These are phyloP conservation scores for Microtus montanus DNA, from an alignment of 2,113 vertebrate species.

Conservation along the genomic window DNA sequence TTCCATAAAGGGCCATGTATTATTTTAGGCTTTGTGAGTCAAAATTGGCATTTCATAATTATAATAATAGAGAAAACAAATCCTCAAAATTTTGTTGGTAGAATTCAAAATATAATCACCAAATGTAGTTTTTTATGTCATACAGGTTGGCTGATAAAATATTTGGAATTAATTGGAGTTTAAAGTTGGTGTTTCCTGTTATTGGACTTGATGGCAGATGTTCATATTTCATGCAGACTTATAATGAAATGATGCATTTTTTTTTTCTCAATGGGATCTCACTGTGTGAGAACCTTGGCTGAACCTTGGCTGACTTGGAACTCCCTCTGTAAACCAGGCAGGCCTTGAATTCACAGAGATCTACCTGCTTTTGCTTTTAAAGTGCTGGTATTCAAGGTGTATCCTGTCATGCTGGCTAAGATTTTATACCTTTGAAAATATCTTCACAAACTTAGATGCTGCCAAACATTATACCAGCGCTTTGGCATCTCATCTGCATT, in stretches of 20 bases:
- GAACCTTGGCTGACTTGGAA: neutral
- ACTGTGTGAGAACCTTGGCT: neutral
- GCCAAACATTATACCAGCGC: neutral
- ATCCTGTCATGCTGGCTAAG: neutral
- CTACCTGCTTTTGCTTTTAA: neutral
- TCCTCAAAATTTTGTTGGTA: constrained; percentile 45
- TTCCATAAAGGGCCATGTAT: neutral
- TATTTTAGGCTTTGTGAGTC: neutral
- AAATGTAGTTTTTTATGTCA: neutral
- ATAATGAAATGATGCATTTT: constrained; percentile 7
- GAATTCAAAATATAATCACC: constrained; percentile 41
- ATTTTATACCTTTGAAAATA: constrained; percentile 57
- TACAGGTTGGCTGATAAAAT: constrained; percentile 13
- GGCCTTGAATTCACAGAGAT: neutral
- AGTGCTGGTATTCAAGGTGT: neutral
- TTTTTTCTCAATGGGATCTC: neutral
- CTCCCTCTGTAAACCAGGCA: neutral
- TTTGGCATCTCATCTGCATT: constrained; percentile 47
- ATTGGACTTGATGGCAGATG: constrained; percentile 15
- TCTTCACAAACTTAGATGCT: neutral
- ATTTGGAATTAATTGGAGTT: constrained; percentile 16
- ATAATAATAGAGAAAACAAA: constrained; percentile 25
- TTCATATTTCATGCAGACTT: constrained; percentile 56
- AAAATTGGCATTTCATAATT: constrained; percentile 14
- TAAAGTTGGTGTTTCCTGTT: constrained; percentile 34